These are phyloP conservation scores for Aradophagus sp. DNA, from an alignment of 1,140 invertebrate species.

Conservation along the genomic window DNA sequence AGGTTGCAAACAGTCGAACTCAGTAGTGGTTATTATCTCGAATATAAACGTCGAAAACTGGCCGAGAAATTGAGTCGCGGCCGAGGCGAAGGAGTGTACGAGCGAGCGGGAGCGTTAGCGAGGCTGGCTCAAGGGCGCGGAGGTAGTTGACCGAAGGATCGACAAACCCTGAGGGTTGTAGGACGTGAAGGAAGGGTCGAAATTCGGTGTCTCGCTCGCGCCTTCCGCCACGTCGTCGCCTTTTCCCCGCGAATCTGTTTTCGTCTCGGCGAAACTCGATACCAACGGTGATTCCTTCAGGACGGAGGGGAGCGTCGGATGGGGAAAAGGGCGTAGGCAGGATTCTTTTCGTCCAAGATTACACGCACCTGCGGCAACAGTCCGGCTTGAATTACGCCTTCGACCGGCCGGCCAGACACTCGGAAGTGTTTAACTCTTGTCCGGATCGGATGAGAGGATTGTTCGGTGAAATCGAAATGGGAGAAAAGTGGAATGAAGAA, in stretches of 20 bases:
- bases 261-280: conserved; percentile 43
- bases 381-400: conserved; percentile 44
- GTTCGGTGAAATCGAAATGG: too few species aligned
- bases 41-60: too few species aligned
- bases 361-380: conserved; percentile 48
- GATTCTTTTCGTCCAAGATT: conserved; percentile 53
- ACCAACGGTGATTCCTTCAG: conserved; percentile 39
- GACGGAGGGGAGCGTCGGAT: conserved; percentile 38
- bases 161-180: conserved; percentile 50
- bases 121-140: conserved; percentile 54
- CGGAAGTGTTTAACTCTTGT: conserved; percentile 17
- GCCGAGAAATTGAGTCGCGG: too few species aligned
- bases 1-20: too few species aligned
- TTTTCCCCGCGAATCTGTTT: conserved; percentile 21
- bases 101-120: conserved; percentile 31
- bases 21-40: too few species aligned
- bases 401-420: not conserved
- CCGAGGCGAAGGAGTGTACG: too few species aligned
- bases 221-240: conserved; percentile 4
- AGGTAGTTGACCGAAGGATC: conserved; percentile 56
- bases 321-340: conserved; percentile 45
- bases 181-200: conserved; percentile 28
- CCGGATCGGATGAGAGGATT: too few species aligned
- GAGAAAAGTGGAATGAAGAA: too few species aligned
- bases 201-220: conserved; percentile 11